phyloP scores from a whole-genome alignment of 2,888 invertebrate species.

The Scaptomyza caliginosa region DNA sequence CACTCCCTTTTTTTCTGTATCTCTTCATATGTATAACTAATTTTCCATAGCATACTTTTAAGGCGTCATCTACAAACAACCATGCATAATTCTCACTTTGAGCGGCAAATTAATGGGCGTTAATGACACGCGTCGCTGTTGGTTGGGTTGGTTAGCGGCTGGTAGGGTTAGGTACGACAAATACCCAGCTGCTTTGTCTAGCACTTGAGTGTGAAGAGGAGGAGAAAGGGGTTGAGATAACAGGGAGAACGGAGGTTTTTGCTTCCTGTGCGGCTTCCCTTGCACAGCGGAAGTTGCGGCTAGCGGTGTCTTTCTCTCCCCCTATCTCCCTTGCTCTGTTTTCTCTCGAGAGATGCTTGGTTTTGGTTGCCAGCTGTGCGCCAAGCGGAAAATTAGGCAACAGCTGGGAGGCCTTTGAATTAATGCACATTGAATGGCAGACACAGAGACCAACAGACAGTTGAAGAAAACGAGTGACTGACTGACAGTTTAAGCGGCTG shows the following conservation, averaged over 20 bases:
- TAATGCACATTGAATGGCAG: slow-evolving; percentile 52
- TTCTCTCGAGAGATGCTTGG: neutral
- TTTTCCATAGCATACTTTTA: slow-evolving; percentile 62
- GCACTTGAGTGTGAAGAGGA: slow-evolving; percentile 38
- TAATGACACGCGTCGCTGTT: slow-evolving; percentile 63
- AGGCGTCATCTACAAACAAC: slow-evolving; percentile 30
- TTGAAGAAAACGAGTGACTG: neutral
- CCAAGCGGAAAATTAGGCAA: slow-evolving; percentile 77
- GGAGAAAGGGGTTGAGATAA: neutral
- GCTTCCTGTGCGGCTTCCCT: slow-evolving; percentile 51
- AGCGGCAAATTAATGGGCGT: slow-evolving; percentile 75
- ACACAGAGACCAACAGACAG: neutral
- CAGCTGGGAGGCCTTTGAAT: slow-evolving; percentile 67
- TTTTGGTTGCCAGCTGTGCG: slow-evolving; percentile 50
- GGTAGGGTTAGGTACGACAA: neutral
- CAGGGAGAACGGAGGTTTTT: slow-evolving; percentile 2
- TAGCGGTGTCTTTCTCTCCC: slow-evolving; percentile 11
- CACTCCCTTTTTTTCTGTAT: neutral
- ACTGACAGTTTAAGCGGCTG: slow-evolving; percentile 45
- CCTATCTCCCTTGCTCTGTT: too few relatives aligned
- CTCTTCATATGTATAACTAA: slow-evolving; percentile 56
- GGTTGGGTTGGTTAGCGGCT: neutral
- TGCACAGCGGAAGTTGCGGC: slow-evolving; percentile 67
- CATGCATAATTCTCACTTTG: slow-evolving; percentile 61
- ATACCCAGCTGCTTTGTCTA: slow-evolving; percentile 28